Percentiles rank a stretch among this genome's conserved stretches.
Conservation (phyloP, 30 jellyfish, hydroid and myxozoan species). For the Chironex yamaguchii region DNA sequence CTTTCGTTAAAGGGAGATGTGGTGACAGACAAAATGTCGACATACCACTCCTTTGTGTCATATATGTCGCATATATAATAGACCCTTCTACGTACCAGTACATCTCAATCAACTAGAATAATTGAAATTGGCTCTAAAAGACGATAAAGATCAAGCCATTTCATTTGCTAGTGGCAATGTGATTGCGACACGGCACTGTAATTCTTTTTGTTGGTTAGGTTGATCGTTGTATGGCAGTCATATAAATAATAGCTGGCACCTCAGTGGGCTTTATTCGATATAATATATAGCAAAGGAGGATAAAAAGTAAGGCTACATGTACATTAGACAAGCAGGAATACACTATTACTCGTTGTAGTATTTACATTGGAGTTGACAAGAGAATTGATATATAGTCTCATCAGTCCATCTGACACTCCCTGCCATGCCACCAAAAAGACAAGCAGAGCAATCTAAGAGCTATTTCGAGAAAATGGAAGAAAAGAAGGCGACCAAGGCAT, state of each 20-base stretch:
- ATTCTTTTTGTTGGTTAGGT: no score
- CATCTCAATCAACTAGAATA: no score
- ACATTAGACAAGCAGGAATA: constrained; percentile 11
- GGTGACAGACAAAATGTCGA: no score
- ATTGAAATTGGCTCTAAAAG: no score
- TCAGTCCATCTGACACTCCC: constrained; percentile 41
- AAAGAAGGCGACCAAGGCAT: constrained; percentile 40
- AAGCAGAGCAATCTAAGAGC: constrained; percentile 48
- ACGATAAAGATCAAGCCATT: no score
- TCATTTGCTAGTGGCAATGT: no score
- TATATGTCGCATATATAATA: no score
- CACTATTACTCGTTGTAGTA: constrained; percentile 38
- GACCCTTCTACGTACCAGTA: no score
- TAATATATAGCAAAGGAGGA: constrained; percentile 28
- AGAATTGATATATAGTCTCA: constrained; percentile 24
- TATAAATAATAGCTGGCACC: background rate
- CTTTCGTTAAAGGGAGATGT: no score
- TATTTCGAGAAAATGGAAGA: constrained; percentile 48
- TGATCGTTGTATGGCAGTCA: background rate
- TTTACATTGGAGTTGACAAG: constrained; percentile 15
- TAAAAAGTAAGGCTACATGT: constrained; percentile 30
- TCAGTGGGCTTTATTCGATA: constrained; percentile 33
- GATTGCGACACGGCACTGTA: no score
- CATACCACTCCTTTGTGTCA: no score
- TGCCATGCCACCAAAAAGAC: constrained; percentile 52